These are phyloP conservation scores for Epizoanthus fatuus DNA, from an alignment of 92 coral and sea anemone genomes.

Conservation along the genomic window DNA sequence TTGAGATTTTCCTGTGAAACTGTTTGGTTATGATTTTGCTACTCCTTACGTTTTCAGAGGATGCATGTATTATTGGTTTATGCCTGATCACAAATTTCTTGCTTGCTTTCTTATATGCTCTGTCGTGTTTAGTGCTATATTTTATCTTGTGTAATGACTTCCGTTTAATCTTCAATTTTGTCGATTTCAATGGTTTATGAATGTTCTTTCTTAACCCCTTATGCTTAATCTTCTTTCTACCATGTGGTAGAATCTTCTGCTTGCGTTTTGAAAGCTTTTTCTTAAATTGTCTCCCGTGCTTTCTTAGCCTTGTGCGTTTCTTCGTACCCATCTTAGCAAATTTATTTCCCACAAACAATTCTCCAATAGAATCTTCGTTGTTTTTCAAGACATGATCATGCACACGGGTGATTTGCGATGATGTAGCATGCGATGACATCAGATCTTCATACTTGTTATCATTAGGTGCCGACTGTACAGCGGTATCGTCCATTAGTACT, in stretches of 20 bases:
- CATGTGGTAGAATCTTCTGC: neutral
- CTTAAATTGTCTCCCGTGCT: neutral
- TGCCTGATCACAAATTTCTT: constrained; percentile 30
- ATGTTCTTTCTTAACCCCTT: neutral
- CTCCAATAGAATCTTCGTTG: constrained; percentile 81
- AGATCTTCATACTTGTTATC: constrained; percentile 34
- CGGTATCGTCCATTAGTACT: constrained; percentile 82
- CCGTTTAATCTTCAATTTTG: neutral
- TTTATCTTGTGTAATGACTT: neutral
- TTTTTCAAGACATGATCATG: constrained; percentile 72
- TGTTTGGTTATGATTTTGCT: neutral
- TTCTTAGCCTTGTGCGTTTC: constrained; percentile 36
- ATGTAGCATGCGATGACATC: constrained; percentile 12
- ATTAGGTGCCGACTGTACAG: constrained; percentile 15
- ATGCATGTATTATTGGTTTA: neutral
- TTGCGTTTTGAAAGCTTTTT: neutral
- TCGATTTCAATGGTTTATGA: neutral
- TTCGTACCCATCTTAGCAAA: constrained; percentile 54
- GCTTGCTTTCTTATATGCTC: neutral
- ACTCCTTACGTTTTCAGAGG: neutral
- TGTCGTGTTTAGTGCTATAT: neutral
- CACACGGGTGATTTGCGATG: constrained; percentile 17
- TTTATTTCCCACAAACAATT: constrained; percentile 65
- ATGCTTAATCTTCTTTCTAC: neutral
- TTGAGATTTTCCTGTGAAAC: neutral